Percentiles rank a stretch among this genome's conserved stretches.
These are phyloP conservation scores for Cydia pomonella DNA, from an alignment of 1,140 invertebrate species.

Conservation along the genomic window DNA sequence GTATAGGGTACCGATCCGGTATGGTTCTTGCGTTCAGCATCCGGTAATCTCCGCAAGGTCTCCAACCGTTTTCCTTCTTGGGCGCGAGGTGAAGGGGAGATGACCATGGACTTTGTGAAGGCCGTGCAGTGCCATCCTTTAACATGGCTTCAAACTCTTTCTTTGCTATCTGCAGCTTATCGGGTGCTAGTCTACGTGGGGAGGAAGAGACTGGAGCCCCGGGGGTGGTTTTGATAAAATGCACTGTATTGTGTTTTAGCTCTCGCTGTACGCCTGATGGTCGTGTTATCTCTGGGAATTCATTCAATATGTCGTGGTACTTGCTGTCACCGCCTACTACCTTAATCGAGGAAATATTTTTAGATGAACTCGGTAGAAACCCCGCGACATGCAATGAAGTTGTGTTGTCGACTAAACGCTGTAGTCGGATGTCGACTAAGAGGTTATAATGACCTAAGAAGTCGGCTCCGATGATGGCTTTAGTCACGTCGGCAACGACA, in stretches of 20 bases:
- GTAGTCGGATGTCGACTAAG: background rate
- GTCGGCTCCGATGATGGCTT: background rate
- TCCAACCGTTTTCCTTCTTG: constrained; percentile 15
- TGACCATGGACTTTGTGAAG: background rate
- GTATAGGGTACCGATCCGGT: background rate
- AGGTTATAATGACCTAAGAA: background rate
- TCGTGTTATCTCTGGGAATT: background rate
- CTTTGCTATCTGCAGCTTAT: background rate
- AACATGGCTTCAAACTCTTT: constrained; percentile 9
- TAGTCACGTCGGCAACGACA: background rate
- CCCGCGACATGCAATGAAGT: background rate
- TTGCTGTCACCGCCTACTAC: background rate
- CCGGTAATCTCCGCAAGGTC: background rate
- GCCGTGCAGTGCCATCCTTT: background rate
- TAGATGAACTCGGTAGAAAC: too few species aligned
- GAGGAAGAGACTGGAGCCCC: background rate
- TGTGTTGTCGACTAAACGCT: background rate
- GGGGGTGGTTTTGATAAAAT: background rate
- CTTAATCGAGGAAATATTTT: too few species aligned
- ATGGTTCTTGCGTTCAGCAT: background rate
- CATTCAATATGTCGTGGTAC: background rate
- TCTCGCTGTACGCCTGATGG: background rate
- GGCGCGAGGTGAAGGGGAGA: background rate
- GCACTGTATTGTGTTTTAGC: background rate
- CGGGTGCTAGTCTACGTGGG: background rate